phyloP scores from a whole-genome alignment of 2,888 invertebrate genomes.

The Amiota communis region DNA sequence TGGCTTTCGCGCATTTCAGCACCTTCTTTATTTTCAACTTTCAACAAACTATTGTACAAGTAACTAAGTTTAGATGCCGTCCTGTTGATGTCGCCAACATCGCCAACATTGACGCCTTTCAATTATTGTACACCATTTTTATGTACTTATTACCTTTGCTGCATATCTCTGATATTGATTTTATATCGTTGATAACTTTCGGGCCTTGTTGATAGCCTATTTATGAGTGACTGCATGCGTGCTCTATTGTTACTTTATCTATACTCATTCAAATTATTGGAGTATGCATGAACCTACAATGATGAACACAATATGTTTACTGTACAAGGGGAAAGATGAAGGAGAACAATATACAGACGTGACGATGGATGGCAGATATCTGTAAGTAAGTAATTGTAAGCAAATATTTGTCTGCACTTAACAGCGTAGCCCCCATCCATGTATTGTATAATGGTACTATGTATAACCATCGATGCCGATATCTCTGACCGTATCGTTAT shows the following conservation, averaged over 20 bases:
- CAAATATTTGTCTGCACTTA: conserved; percentile 54
- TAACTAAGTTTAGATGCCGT: too few relatives aligned
- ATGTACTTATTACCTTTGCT: not conserved
- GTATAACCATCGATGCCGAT: too few relatives aligned
- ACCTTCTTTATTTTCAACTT: not conserved
- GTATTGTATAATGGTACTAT: not conserved
- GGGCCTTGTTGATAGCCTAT: conserved; percentile 25
- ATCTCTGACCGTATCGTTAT: conserved; percentile 48
- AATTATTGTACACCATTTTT: not conserved
- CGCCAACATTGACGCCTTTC: not conserved
- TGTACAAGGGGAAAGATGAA: conserved; percentile 1
- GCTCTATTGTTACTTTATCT: conserved; percentile 21
- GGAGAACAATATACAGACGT: not conserved
- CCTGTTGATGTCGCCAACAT: conserved; percentile 43
- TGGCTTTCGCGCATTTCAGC: conserved; percentile 22
- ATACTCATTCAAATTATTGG: conserved; percentile 11
- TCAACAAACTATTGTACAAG: too few relatives aligned
- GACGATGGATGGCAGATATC: not conserved
- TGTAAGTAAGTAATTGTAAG: conserved; percentile 62
- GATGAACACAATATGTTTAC: conserved; percentile 1
- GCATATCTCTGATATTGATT: not conserved
- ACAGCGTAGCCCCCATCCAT: too few relatives aligned
- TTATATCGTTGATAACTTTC: not conserved
- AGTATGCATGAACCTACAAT: not conserved
- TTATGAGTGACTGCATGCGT: conserved; percentile 5